Evolutionary conservation across 2,113 vertebrate species (phyloP), one percentile per base, ranked within the genome.

Genomic region (Atlantisia rogersi): DNA sequence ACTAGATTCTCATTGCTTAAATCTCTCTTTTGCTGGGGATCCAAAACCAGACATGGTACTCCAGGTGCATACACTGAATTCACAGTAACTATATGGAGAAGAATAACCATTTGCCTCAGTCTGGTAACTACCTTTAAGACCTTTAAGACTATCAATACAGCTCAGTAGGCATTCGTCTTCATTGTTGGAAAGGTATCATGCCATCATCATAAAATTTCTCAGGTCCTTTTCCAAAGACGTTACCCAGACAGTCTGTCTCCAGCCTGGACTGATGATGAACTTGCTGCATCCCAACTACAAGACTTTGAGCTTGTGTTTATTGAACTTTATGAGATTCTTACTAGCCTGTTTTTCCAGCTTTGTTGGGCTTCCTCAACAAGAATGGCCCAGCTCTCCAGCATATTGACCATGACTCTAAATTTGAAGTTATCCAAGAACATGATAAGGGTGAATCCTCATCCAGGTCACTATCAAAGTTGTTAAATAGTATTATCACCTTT

Each of bases 361-460:
- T 40, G 3, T 56, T 90, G 48, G 44, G 12, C 12, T 80, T 73
- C n/a, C 22, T 50, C 7, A 44, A 7, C 6, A 92, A 39, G 15
- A 77, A 39, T 0, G 5, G 9, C 48, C 28, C 28, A 56, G 3
- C 7, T 37, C 21, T 79, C 46, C 37, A 65, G 10, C 6, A 28
- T 58, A 62, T 46, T 22, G n/a, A 40, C 8, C 12, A 48, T 55
- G 42, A 16, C 42, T 44, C 16, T 16, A 17, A 44, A 44, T 44
- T 44, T 44, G 15, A 56, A 70, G 60, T 58, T 53, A 69, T 46
- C 28, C 2, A 42, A 64, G 32, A 70, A 48, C 8, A 10, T 76
- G 32, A 44, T 13, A 52, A 6, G 4, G 3, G 6, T 91, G 25
- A 86, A 62, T 42, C 4, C 2, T 82, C 8, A 48, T 29, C 0